phyloP scores from a whole-genome alignment of 2,113 vertebrate species.

The Coracopsis vasa region DNA sequence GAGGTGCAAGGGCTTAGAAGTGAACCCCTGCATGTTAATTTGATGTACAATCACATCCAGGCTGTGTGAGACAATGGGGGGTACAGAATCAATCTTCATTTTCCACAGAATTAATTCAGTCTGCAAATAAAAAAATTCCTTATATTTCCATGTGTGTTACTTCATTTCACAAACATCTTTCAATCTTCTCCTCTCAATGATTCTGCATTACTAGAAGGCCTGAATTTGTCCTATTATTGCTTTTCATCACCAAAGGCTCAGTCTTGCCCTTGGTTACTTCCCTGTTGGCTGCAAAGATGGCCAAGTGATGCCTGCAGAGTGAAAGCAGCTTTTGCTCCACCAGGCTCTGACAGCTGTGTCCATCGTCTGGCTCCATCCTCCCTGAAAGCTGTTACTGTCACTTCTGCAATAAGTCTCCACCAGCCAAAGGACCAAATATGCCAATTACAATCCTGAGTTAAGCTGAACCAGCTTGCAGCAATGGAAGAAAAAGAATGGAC shows the following conservation, averaged over 20 bases:
- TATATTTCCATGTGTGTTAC: background rate
- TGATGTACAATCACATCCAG: background rate
- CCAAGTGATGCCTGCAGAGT: background rate
- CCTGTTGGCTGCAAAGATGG: background rate
- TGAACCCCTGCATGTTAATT: background rate
- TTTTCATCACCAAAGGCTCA: background rate
- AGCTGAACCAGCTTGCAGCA: background rate
- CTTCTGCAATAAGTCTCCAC: slow-evolving; percentile 10
- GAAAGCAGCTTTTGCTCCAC: background rate
- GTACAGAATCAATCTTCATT: background rate
- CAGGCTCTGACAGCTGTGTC: background rate
- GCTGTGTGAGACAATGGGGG: background rate
- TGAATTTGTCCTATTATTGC: background rate
- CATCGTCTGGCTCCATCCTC: background rate
- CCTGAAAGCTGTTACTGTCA: slow-evolving; percentile 45
- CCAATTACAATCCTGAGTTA: slow-evolving; percentile 7
- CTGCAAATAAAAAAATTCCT: background rate
- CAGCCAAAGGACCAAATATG: slow-evolving; percentile 43
- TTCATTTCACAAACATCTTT: background rate
- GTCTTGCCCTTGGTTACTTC: background rate
- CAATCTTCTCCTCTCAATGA: background rate
- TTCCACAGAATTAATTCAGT: background rate
- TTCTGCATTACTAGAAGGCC: background rate
- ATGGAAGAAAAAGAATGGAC: background rate
- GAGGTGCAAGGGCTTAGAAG: background rate